Conservation (phyloP, 2,888 invertebrate genomes). For the Prosopocoilus inquinatus region DNA sequence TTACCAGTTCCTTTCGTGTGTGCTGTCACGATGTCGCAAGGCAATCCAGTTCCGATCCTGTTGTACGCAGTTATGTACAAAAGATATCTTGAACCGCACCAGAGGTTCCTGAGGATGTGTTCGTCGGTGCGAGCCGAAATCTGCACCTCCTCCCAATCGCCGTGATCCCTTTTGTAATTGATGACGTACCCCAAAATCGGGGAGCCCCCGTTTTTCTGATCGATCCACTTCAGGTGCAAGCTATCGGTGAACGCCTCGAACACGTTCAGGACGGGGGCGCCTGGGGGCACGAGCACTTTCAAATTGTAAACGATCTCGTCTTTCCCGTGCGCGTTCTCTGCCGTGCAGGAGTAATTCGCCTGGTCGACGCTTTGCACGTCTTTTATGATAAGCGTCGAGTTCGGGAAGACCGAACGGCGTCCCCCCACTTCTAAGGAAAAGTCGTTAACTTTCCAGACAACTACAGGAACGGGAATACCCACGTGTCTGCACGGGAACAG, state of each 20-base stretch:
- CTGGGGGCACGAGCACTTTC: slow-evolving; percentile 78
- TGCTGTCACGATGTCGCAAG: slow-evolving; percentile 84
- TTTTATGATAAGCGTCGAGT: slow-evolving; percentile 74
- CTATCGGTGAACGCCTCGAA: slow-evolving; percentile 81
- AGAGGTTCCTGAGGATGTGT: slow-evolving; percentile 75
- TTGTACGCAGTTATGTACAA: slow-evolving; percentile 89
- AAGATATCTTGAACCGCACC: slow-evolving; percentile 87
- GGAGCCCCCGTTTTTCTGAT: slow-evolving; percentile 79
- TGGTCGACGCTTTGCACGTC: slow-evolving; percentile 79
- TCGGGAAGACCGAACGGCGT: slow-evolving; percentile 62
- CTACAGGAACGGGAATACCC: slow-evolving; percentile 74
- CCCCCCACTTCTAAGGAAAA: slow-evolving; percentile 70
- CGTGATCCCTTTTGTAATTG: slow-evolving; percentile 85
- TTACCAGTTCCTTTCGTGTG: slow-evolving; percentile 77
- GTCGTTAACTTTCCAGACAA: slow-evolving; percentile 78
- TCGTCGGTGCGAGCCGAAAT: slow-evolving; percentile 79
- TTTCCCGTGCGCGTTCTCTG: slow-evolving; percentile 79
- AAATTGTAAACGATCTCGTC: slow-evolving; percentile 80
- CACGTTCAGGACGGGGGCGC: slow-evolving; percentile 78
- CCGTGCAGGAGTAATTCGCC: slow-evolving; percentile 86
- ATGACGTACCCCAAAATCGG: slow-evolving; percentile 82
- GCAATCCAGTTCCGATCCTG: slow-evolving; percentile 83
- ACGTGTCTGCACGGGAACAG: slow-evolving; percentile 81
- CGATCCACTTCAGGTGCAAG: slow-evolving; percentile 74
- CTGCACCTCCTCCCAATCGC: slow-evolving; percentile 89